Percentiles rank a stretch among this genome's conserved stretches.
Conservation (phyloP, 1,140 invertebrate genomes). For the honey bee (Apis mellifera) region Amel_HAv3.1 CM009937.2:5277501-5278000, state of each 20-base stretch:
- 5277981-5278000: not conserved
- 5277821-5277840: slow-evolving; percentile 99
- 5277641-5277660: too few relatives aligned
- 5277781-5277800: slow-evolving; percentile 99
- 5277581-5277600: too few relatives aligned
- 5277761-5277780: slow-evolving; percentile 96
- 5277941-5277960: slow-evolving; percentile 99
- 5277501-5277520: too few relatives aligned
- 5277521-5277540: too few relatives aligned
- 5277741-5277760: slow-evolving; percentile 87
- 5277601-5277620: too few relatives aligned
- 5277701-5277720: not conserved
- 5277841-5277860: slow-evolving; percentile 95
- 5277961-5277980: slow-evolving; percentile 86
- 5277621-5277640: too few relatives aligned
- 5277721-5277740: slow-evolving; percentile 82
- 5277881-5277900: slow-evolving; percentile 85
- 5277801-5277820: slow-evolving; percentile 99
- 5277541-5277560: too few relatives aligned
- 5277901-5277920: slow-evolving; percentile 88
- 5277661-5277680: too few relatives aligned
- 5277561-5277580: too few relatives aligned
- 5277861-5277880: slow-evolving; percentile 91
- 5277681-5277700: not conserved
- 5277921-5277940: slow-evolving; percentile 97